These are phyloP conservation scores for Synergus japonicus DNA, from an alignment of 2,888 invertebrate species.

Conservation along the genomic window DNA sequence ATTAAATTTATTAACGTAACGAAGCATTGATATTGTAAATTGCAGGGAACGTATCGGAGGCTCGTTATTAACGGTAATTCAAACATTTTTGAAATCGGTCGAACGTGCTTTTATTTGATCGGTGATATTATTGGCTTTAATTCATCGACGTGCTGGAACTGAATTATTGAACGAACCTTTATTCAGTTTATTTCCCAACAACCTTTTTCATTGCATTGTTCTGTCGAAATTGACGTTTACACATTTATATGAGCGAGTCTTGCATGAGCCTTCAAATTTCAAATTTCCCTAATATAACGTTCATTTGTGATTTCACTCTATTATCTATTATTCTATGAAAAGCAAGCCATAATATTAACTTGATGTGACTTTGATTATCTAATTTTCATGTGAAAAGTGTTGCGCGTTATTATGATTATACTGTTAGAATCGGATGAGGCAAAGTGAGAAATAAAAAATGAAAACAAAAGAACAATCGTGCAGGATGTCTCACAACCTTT, in stretches of 20 bases:
- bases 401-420: not conserved
- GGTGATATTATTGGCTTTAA: slow-evolving; percentile 26
- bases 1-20: slow-evolving; percentile 31
- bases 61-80: slow-evolving; percentile 17
- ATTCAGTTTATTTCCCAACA: slow-evolving; percentile 22
- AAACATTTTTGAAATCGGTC: slow-evolving; percentile 22
- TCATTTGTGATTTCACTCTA: not conserved
- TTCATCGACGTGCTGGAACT: slow-evolving; percentile 1
- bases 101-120: slow-evolving; percentile 31
- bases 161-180: slow-evolving; percentile 8
- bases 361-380: not conserved
- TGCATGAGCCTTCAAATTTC: not conserved
- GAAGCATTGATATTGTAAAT: slow-evolving; percentile 27
- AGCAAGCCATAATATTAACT: not conserved
- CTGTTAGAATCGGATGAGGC: not conserved
- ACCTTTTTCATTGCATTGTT: not conserved
- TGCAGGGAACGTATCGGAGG: slow-evolving; percentile 7
- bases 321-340: not conserved
- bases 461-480: not conserved
- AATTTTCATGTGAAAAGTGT: not conserved
- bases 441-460: not conserved
- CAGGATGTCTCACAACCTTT: not conserved
- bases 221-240: not conserved
- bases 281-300: not conserved
- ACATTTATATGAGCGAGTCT: not conserved